Conservation (phyloP, 2,113 vertebrate genomes). For the Elephantulus edwardii region DNA sequence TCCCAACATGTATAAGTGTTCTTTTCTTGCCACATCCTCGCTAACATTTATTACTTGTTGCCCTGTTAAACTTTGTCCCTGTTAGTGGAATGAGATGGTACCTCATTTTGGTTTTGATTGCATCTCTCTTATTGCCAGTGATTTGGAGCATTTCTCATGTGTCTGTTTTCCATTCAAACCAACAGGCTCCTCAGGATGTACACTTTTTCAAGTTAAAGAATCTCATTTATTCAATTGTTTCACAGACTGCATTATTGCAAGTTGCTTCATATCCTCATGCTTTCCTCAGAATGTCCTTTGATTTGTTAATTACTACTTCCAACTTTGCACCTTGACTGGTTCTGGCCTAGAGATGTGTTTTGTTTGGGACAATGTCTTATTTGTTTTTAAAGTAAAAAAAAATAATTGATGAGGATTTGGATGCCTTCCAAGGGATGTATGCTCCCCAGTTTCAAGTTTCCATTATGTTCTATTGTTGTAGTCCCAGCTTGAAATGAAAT, state of each 20-base stretch:
- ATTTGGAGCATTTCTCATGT: too few species aligned
- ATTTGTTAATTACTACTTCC: conserved; percentile 35
- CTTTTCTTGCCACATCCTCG: too few species aligned
- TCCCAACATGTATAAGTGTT: too few species aligned
- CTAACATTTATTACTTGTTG: too few species aligned
- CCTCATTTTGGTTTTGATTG: too few species aligned
- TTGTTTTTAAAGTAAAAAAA: conserved; percentile 20
- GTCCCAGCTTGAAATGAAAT: background rate
- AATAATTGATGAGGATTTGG: conserved; percentile 19
- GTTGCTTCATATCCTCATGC: background rate
- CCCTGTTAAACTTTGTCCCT: too few species aligned
- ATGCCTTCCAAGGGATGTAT: background rate
- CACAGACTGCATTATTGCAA: background rate
- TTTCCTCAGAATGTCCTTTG: conserved; percentile 20
- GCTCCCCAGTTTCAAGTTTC: background rate
- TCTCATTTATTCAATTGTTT: background rate
- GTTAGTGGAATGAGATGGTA: too few species aligned
- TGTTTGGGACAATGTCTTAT: conserved; percentile 8
- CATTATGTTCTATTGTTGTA: background rate
- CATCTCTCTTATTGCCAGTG: too few species aligned
- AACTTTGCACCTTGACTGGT: background rate
- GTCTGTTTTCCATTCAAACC: too few species aligned
- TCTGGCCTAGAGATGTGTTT: conserved; percentile 26
- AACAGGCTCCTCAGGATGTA: background rate
- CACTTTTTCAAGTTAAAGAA: background rate